Conservation (phyloP, 2,888 invertebrate genomes). For the Gymnocheta viridis region DNA sequence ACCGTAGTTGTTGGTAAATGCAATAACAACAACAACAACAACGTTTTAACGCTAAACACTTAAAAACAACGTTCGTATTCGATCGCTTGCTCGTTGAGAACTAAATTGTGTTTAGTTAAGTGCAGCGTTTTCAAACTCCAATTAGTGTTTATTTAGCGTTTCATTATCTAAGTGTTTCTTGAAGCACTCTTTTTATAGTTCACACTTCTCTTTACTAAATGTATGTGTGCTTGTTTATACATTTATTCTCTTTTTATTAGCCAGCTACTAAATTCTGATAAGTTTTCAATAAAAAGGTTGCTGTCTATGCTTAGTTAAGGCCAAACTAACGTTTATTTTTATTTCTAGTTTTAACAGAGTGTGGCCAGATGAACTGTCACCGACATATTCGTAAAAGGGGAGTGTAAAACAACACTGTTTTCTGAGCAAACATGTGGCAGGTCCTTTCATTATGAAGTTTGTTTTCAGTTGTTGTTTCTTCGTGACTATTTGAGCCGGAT, state of each 20-base stretch:
- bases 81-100: constrained; percentile 71
- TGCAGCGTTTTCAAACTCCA: constrained; percentile 59
- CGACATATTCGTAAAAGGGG: background rate
- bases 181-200: constrained; percentile 28
- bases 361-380: background rate
- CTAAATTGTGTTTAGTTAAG: constrained; percentile 64
- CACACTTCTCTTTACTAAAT: background rate
- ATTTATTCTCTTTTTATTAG: background rate
- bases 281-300: constrained; percentile 39
- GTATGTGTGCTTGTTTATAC: too few relatives aligned
- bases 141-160: constrained; percentile 50
- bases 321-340: background rate
- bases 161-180: constrained; percentile 51
- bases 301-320: constrained; percentile 27
- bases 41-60: constrained; percentile 41
- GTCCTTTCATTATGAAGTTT: background rate
- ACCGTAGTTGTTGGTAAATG: constrained; percentile 43
- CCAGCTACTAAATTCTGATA: constrained; percentile 35
- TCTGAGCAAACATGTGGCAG: background rate
- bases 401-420: background rate
- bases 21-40: constrained; percentile 16
- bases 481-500: background rate
- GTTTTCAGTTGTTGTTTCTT: background rate
- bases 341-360: too few relatives aligned
- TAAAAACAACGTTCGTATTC: constrained; percentile 66